Evolutionary conservation across 2,797 vertebrate species (phyloP).

Genomic region (Periophthalmus magnuspinnatus): DNA sequence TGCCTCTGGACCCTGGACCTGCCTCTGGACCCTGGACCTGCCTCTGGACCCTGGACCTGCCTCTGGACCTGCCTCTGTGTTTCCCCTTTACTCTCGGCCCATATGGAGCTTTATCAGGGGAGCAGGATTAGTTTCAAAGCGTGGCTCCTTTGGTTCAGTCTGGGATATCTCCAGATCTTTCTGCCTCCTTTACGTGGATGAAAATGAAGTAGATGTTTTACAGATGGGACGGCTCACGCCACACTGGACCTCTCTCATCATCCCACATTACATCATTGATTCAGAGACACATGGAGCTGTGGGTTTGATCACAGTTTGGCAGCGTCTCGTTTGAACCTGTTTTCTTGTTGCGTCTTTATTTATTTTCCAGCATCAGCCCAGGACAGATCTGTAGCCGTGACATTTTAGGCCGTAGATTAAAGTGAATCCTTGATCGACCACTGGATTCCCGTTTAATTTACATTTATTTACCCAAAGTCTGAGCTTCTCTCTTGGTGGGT

Average conservation of each 20-base stretch:
- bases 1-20: too few relatives aligned
- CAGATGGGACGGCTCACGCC: slow-evolving; percentile 57
- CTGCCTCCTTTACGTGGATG: slow-evolving; percentile 21
- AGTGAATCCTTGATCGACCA: not conserved
- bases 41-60: too few relatives aligned
- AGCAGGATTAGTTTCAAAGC: slow-evolving; percentile 42
- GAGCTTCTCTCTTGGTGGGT: too few relatives aligned
- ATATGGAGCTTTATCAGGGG: slow-evolving; percentile 13
- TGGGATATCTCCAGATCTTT: slow-evolving; percentile 23
- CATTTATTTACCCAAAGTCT: too few relatives aligned
- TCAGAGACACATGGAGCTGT: slow-evolving; percentile 45
- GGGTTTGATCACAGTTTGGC: slow-evolving; percentile 35
- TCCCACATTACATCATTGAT: slow-evolving; percentile 66
- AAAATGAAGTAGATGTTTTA: slow-evolving; percentile 19
- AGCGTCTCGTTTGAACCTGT: not conserved
- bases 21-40: too few relatives aligned
- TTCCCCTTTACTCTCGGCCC: slow-evolving; percentile 21
- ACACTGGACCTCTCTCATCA: slow-evolving; percentile 29
- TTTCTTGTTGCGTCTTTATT: not conserved
- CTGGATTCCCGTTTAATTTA: too few relatives aligned
- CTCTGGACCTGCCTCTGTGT: not conserved
- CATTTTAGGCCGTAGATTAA: not conserved
- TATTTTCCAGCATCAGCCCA: not conserved
- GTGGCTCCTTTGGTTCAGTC: slow-evolving; percentile 36
- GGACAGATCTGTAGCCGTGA: not conserved